A percentile compares a stretch with the other conserved stretches of the same genome.
Conservation (phyloP, 2,113 vertebrate species). For the Pelobates fuscus region DNA sequence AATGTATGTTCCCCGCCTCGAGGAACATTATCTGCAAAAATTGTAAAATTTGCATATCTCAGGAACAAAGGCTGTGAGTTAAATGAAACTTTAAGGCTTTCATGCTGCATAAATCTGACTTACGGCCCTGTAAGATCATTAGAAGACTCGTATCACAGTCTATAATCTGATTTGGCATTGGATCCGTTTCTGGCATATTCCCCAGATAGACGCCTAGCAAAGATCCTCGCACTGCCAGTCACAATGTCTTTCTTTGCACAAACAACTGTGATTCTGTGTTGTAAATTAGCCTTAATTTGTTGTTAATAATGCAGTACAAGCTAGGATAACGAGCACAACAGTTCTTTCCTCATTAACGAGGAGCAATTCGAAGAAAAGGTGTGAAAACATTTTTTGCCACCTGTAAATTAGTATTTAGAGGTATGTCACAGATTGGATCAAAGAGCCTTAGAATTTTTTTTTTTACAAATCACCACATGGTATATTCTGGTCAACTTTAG, state of each 20-base stretch:
- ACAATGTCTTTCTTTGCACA: neutral
- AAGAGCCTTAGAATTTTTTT: too few relatives aligned
- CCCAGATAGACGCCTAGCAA: conserved; percentile 2
- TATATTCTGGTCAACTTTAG: too few relatives aligned
- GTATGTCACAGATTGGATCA: too few relatives aligned
- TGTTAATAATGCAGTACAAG: conserved; percentile 69
- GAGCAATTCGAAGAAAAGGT: neutral
- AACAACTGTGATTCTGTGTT: conserved; percentile 4
- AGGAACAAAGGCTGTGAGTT: conserved; percentile 27
- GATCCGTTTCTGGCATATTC: conserved; percentile 8
- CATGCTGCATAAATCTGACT: conserved; percentile 20
- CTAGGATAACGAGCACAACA: conserved; percentile 63
- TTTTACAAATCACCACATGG: too few relatives aligned
- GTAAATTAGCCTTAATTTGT: conserved; percentile 72
- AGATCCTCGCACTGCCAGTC: neutral
- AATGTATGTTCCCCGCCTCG: neutral
- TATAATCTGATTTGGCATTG: conserved; percentile 13
- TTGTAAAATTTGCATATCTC: conserved; percentile 4
- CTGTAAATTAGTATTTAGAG: too few relatives aligned
- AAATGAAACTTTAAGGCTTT: conserved; percentile 8
- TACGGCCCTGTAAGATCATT: conserved; percentile 19
- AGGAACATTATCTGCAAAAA: neutral
- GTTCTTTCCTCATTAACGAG: neutral
- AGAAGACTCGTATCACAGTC: conserved; percentile 4
- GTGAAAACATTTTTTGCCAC: too few relatives aligned